Percentiles rank a stretch among this genome's conserved stretches.
phyloP scores from a whole-genome alignment of 2,888 invertebrate genomes.

The Catocala sponsa region DNA sequence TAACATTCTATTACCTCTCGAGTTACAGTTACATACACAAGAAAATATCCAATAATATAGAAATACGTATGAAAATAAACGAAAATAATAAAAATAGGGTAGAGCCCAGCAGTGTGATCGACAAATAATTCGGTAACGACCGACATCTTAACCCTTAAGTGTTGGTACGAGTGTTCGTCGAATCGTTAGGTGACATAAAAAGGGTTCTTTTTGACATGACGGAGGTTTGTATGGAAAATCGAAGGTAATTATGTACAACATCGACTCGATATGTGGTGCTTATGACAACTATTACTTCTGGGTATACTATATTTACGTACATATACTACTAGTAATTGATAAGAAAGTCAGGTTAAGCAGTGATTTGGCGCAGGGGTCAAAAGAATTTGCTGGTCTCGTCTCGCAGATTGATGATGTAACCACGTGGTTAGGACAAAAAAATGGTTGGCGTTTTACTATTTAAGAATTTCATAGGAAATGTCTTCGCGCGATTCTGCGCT shows the following conservation, averaged over 20 bases:
- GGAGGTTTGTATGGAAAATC: slow-evolving; percentile 34
- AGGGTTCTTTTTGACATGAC: slow-evolving; percentile 36
- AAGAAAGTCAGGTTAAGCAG: too few species aligned
- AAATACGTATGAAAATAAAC: slow-evolving; percentile 4
- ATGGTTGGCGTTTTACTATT: too few species aligned
- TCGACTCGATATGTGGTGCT: slow-evolving; percentile 3
- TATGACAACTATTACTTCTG: not conserved
- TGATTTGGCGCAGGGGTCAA: too few species aligned
- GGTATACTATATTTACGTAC: too few species aligned
- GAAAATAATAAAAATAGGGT: slow-evolving; percentile 7
- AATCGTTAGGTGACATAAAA: slow-evolving; percentile 39
- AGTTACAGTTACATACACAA: not conserved
- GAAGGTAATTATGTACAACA: slow-evolving; percentile 28
- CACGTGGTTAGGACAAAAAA: too few species aligned
- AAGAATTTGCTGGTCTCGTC: too few species aligned
- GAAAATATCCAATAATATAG: not conserved
- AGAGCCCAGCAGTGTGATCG: slow-evolving; percentile 14
- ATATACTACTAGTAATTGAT: too few species aligned
- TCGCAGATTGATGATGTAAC: too few species aligned
- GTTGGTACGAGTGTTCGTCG: slow-evolving; percentile 26
- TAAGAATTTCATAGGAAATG: too few species aligned
- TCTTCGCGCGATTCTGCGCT: too few species aligned
- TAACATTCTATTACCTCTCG: not conserved
- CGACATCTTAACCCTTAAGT: slow-evolving; percentile 29
- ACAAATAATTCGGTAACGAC: slow-evolving; percentile 29